These are phyloP conservation scores for Carapus acus DNA, from an alignment of 2,797 vertebrate genomes.

Conservation along the genomic window DNA sequence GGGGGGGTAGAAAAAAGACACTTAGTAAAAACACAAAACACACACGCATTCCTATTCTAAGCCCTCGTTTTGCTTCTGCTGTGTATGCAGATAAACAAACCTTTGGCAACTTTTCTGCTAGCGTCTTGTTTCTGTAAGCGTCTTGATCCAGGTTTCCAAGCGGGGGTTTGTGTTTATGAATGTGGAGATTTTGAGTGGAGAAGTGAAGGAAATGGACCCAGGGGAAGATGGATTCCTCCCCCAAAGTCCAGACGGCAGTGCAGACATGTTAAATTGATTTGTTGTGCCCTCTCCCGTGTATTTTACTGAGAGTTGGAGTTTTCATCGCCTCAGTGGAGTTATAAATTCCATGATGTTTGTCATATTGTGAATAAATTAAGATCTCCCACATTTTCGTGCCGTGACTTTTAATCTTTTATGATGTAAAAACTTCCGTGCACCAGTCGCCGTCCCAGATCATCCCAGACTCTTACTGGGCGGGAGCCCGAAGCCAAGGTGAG, in stretches of 20 bases:
- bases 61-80: constrained; percentile 22
- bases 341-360: constrained; percentile 61
- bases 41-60: background rate
- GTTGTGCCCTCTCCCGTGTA: constrained; percentile 26
- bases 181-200: constrained; percentile 23
- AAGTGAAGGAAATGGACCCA: constrained; percentile 3
- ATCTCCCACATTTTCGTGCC: constrained; percentile 26
- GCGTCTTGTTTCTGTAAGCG: constrained; percentile 20
- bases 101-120: constrained; percentile 16
- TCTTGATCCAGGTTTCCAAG: constrained; percentile 24
- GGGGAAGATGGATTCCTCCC: constrained; percentile 28
- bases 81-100: constrained; percentile 14
- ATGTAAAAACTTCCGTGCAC: too few relatives aligned
- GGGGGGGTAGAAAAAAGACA: background rate
- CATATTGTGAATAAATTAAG: constrained; percentile 74
- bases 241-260: constrained; percentile 11
- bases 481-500: too few relatives aligned
- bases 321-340: constrained; percentile 58
- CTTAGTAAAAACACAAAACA: too few relatives aligned
- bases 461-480: too few relatives aligned
- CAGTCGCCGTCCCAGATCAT: too few relatives aligned
- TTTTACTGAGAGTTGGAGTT: constrained; percentile 33
- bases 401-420: background rate
- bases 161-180: constrained; percentile 17
- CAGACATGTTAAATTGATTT: constrained; percentile 30